These are phyloP conservation scores for Pteria penguin DNA, from an alignment of 2,888 invertebrate species.

Conservation along the genomic window DNA sequence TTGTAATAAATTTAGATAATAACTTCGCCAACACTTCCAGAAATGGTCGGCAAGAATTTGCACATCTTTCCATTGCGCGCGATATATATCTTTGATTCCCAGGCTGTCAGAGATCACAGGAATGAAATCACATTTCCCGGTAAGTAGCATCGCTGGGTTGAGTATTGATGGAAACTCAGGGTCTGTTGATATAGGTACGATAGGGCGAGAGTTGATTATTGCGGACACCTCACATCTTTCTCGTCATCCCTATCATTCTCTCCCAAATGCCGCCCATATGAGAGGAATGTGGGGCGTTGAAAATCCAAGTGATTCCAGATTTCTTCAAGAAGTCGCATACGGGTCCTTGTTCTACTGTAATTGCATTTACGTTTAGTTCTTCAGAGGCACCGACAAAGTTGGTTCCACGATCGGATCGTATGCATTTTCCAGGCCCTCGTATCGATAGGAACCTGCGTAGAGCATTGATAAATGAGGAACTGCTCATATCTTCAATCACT, in stretches of 20 bases:
- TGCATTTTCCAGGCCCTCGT: neutral
- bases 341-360: neutral
- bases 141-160: neutral
- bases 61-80: slow-evolving; percentile 1
- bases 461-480: neutral
- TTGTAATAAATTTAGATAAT: neutral
- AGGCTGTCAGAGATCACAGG: neutral
- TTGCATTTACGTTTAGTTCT: neutral
- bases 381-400: neutral
- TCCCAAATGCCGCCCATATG: neutral
- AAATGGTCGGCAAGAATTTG: neutral
- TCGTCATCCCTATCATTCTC: neutral
- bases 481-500: neutral
- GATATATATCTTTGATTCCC: neutral
- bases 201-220: neutral
- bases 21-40: neutral
- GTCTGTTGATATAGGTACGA: neutral
- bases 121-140: neutral
- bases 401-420: neutral
- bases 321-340: neutral
- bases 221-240: neutral
- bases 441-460: neutral
- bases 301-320: neutral
- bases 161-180: neutral
- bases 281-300: neutral